phyloP scores from a whole-genome alignment of 2,888 invertebrate species.

The Phragmatobia fuliginosa region DNA sequence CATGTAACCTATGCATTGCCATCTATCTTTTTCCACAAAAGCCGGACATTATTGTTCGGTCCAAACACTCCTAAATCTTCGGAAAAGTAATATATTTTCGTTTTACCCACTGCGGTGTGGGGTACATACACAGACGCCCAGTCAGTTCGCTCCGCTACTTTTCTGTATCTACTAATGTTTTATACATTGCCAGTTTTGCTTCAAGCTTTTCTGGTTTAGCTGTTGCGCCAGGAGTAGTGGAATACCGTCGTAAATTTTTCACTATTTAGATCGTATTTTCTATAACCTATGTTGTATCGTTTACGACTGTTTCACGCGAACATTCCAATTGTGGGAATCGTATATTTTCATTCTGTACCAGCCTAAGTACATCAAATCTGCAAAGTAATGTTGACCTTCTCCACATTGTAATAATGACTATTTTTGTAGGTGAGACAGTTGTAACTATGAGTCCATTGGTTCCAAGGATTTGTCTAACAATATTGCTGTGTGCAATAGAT shows the following conservation, averaged over 20 bases:
- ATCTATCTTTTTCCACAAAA: constrained; percentile 87
- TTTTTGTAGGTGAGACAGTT: constrained; percentile 21
- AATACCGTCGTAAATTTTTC: constrained; percentile 68
- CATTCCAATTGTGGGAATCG: constrained; percentile 65
- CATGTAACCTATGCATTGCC: constrained; percentile 85
- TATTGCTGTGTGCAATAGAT: constrained; percentile 68
- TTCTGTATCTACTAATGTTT: constrained; percentile 83
- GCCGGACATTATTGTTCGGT: constrained; percentile 88
- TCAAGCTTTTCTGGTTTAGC: constrained; percentile 56
- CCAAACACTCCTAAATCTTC: constrained; percentile 87
- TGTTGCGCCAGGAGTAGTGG: constrained; percentile 57
- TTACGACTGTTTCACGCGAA: constrained; percentile 68
- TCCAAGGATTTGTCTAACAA: constrained; percentile 44
- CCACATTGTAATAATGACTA: constrained; percentile 22
- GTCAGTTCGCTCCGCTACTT: constrained; percentile 72
- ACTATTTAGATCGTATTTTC: constrained; percentile 67
- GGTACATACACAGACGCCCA: constrained; percentile 65
- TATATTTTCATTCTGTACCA: constrained; percentile 41
- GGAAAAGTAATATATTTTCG: constrained; percentile 87
- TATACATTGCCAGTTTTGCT: constrained; percentile 76
- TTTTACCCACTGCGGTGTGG: constrained; percentile 85
- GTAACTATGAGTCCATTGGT: constrained; percentile 29
- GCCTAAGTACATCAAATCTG: constrained; percentile 29
- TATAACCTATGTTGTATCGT: constrained; percentile 65
- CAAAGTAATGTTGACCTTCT: constrained; percentile 43